A percentile compares a stretch with the other conserved stretches of the same genome.
These are phyloP conservation scores for Schizotus pectinicornis DNA, from an alignment of 2,888 invertebrate genomes.

Conservation along the genomic window DNA sequence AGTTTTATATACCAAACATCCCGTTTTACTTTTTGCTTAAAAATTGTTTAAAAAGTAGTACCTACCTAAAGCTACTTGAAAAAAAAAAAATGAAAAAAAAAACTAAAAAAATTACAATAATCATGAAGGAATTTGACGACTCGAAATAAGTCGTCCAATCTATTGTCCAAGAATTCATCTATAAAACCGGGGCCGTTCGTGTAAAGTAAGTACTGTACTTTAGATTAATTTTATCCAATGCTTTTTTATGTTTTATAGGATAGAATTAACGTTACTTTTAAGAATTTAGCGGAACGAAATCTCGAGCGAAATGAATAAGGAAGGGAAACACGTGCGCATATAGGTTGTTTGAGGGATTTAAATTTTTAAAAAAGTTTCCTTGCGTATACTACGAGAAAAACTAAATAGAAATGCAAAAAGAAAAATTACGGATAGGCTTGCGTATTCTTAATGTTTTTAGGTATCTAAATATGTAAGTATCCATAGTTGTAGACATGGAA, in stretches of 20 bases:
- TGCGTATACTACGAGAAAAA: too few species aligned
- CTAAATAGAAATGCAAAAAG: too few species aligned
- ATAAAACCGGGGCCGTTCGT: conserved; percentile 24
- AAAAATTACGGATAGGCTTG: too few species aligned
- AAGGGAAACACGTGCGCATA: not conserved
- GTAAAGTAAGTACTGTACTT: conserved; percentile 30
- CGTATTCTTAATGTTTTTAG: too few species aligned
- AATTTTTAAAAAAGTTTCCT: too few species aligned
- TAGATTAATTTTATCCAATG: conserved; percentile 21
- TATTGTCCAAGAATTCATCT: conserved; percentile 26
- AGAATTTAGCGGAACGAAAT: conserved; percentile 9
- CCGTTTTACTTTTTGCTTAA: conserved; percentile 7
- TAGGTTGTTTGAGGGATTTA: not conserved
- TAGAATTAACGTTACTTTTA: conserved; percentile 26
- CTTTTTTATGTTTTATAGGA: conserved; percentile 25
- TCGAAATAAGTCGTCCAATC: conserved; percentile 3
- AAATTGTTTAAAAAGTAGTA: not conserved
- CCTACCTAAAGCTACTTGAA: too few species aligned
- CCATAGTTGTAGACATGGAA: too few species aligned
- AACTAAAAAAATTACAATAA: conserved; percentile 17
- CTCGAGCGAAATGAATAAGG: conserved; percentile 10
- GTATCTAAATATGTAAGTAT: too few species aligned
- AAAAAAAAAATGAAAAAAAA: conserved; percentile 1
- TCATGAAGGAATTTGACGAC: too few species aligned
- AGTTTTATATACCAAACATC: conserved; percentile 21